Evolutionary conservation across 35 echinoderm and acorn worm genomes (phyloP).

Genomic region (Ophioderma brevispina): DNA sequence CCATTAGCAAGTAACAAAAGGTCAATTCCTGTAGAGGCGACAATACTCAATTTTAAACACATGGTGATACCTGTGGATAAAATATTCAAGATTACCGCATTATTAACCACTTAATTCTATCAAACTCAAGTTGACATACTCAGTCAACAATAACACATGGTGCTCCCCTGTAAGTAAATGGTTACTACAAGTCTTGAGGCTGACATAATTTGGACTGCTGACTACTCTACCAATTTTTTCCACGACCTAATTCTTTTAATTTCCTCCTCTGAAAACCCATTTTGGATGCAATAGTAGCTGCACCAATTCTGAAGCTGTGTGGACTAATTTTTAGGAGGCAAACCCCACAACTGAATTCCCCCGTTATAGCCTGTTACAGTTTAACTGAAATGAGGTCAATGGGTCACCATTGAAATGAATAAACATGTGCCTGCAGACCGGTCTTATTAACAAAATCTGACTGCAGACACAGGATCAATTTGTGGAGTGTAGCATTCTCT

Average conservation of each 20-base stretch:
- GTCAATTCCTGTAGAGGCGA: too few relatives aligned
- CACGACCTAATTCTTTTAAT: background rate
- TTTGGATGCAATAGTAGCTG: background rate
- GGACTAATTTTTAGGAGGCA: background rate
- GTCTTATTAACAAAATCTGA: background rate
- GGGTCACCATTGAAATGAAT: background rate
- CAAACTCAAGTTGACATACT: too few relatives aligned
- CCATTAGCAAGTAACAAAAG: too few relatives aligned
- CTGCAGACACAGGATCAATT: background rate
- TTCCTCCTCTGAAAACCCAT: background rate
- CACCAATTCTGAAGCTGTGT: background rate
- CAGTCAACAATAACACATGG: too few relatives aligned
- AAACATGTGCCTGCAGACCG: background rate
- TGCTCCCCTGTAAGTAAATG: too few relatives aligned
- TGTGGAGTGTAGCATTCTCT: background rate
- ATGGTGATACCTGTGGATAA: too few relatives aligned
- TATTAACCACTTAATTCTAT: too few relatives aligned
- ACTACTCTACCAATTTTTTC: background rate
- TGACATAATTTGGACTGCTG: too few relatives aligned
- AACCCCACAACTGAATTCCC: background rate
- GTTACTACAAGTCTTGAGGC: too few relatives aligned
- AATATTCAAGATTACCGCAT: too few relatives aligned
- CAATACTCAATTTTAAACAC: too few relatives aligned
- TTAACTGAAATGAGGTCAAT: background rate
- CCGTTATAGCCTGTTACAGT: background rate